Evolutionary conservation across 2,113 vertebrate genomes (phyloP), one percentile per base, ranked within the genome.

Genomic region (Psilopogon haemacephalus): DNA sequence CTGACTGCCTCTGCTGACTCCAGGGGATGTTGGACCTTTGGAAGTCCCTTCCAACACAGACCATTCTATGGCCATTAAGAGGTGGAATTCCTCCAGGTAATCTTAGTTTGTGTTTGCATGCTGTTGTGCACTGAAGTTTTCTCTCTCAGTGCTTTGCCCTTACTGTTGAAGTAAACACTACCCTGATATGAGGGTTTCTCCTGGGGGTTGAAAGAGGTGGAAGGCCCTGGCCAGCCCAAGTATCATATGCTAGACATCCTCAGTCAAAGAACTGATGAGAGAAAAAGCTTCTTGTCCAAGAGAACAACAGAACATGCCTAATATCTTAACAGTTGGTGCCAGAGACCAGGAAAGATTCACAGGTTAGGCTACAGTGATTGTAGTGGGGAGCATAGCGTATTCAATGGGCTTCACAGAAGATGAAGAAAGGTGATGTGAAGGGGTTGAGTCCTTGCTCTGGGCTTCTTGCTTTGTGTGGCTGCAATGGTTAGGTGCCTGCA

Each of bases 21-120:
- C 42, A 44, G 42, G 42, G 42, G 42, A 44, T 16, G 48, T 50
- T 50, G 23, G 48, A 50, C 48, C 21, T 50, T 7, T 18, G 23
- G 23, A 50, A 11, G 48, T 50, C 21, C 48, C 48, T 50, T 50
- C 48, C 48, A 50, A 50, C 48, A 24, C 48, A 50, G 48, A 50
- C 48, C 23, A 24, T 50, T 44, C 42, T 0, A 0, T 50, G 46
- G 32, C n/a, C 11, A 6, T 8, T 0, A 0, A 11, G 0, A 5
- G 4, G 54, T 68, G 46, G 46, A 65, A 77, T 12, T 12, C 30
- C 21, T 40, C 58, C 48, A n/a, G 46, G 27, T 64, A 42, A 54
- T 27, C 11, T 54, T 67, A 23, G 20, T 5, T 5, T 27, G 9
- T 58, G 21, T 63, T 1, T 0, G n/a, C 30, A 18, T 74, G 26